These are phyloP conservation scores for Mus minutoides DNA, from an alignment of 2,797 vertebrate genomes.

Conservation along the genomic window DNA sequence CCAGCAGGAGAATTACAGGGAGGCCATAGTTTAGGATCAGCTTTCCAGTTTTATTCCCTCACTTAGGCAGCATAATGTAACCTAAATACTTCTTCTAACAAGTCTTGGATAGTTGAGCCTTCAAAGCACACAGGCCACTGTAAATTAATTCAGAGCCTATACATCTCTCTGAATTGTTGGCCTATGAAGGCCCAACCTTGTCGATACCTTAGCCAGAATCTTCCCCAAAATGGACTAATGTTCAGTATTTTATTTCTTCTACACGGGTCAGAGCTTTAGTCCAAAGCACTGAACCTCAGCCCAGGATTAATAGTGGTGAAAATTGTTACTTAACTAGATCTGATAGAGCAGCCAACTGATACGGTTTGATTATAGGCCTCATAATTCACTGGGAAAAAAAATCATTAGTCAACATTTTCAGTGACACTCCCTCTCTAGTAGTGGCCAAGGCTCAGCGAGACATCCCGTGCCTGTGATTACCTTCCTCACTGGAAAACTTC, in stretches of 20 bases:
- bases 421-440: slow-evolving; percentile 56
- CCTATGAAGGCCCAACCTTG: slow-evolving; percentile 14
- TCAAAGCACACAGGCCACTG: slow-evolving; percentile 50
- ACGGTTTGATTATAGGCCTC: slow-evolving; percentile 67
- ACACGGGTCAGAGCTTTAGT: slow-evolving; percentile 64
- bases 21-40: neutral
- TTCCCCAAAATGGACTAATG: slow-evolving; percentile 58
- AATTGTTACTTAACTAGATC: slow-evolving; percentile 68
- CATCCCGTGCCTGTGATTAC: neutral
- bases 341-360: slow-evolving; percentile 51
- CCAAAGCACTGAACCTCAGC: slow-evolving; percentile 31
- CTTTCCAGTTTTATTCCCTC: slow-evolving; percentile 34
- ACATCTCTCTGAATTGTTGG: slow-evolving; percentile 45
- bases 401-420: slow-evolving; percentile 77
- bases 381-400: slow-evolving; percentile 79
- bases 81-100: slow-evolving; percentile 28
- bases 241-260: slow-evolving; percentile 68
- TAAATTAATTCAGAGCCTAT: slow-evolving; percentile 56
- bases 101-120: slow-evolving; percentile 52
- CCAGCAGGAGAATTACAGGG: neutral
- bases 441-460: slow-evolving; percentile 10
- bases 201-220: slow-evolving; percentile 49
- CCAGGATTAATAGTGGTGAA: slow-evolving; percentile 66
- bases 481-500: slow-evolving; percentile 65
- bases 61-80: slow-evolving; percentile 60